Conservation (phyloP, 2,797 vertebrate species). For the Enteromius argenteus region DNA sequence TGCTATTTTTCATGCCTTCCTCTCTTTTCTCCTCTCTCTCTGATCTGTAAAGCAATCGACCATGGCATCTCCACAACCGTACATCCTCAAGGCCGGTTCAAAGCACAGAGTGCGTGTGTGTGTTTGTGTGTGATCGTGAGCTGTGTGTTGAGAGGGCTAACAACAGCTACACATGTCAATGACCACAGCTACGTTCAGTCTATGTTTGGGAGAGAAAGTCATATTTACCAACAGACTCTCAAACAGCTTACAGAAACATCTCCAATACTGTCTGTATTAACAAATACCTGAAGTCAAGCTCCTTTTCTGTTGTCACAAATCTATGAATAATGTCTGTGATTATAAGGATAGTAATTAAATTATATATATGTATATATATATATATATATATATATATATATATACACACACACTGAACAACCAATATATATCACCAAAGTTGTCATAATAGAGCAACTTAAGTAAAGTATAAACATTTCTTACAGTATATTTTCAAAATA, state of each 20-base stretch:
- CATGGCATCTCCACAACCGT: slow-evolving; percentile 12
- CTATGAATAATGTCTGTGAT: neutral
- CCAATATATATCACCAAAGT: neutral
- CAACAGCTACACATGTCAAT: slow-evolving; percentile 6
- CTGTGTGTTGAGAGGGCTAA: neutral
- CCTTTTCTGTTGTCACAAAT: neutral
- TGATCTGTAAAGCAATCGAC: slow-evolving; percentile 5
- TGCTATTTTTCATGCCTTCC: neutral
- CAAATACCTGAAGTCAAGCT: neutral
- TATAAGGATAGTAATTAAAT: neutral
- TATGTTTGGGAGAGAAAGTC: neutral
- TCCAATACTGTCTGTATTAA: neutral
- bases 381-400: too few relatives aligned
- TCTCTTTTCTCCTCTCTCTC: neutral
- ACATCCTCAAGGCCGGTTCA: slow-evolving; percentile 1
- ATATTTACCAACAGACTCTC: neutral
- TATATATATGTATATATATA: too few relatives aligned
- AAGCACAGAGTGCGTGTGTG: neutral
- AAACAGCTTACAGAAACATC: neutral
- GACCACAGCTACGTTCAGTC: neutral
- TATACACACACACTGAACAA: too few relatives aligned
- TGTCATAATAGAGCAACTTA: neutral
- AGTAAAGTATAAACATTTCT: neutral
- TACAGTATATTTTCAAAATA: neutral
- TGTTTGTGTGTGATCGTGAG: neutral